Conservation (phyloP, 30 jellyfish, hydroid and myxozoan species). For the Aurelia aurita complex sp. Pacific region DNA sequence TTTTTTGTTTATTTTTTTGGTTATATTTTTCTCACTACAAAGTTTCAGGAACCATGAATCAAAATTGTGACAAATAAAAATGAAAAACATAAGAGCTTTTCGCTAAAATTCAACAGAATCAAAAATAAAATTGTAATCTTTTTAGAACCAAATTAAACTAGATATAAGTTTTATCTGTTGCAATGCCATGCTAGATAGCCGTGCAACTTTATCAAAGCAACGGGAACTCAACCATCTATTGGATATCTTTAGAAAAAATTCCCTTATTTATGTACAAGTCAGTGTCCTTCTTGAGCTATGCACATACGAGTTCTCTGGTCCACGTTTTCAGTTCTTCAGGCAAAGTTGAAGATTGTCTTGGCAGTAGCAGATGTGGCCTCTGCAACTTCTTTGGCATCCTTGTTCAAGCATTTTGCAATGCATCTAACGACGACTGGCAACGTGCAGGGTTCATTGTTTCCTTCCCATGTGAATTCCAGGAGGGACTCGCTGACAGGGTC, state of each 20-base stretch:
- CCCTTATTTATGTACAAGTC: conserved; percentile 3
- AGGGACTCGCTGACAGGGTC: conserved; percentile 94
- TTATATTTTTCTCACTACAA: not conserved
- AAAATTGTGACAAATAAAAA: too few species aligned
- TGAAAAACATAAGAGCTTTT: too few species aligned
- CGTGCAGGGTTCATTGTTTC: conserved; percentile 89
- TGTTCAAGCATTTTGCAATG: conserved; percentile 85
- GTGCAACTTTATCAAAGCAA: conserved; percentile 14
- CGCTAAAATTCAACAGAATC: too few species aligned
- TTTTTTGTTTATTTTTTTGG: conserved; percentile 1
- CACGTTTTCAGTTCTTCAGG: conserved; percentile 8
- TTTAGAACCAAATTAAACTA: not conserved
- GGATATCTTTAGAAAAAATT: not conserved
- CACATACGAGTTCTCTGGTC: conserved; percentile 18
- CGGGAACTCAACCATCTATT: not conserved
- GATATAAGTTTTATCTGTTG: not conserved
- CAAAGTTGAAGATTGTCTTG: conserved; percentile 79
- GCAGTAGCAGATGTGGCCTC: conserved; percentile 85
- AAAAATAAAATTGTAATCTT: too few species aligned
- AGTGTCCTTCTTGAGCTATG: conserved; percentile 31
- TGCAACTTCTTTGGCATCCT: conserved; percentile 88
- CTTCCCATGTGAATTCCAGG: conserved; percentile 77
- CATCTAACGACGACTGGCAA: conserved; percentile 81
- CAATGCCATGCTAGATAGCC: conserved; percentile 2
- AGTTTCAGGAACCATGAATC: too few species aligned